These are phyloP conservation scores for Nephrotoma appendiculata DNA, from an alignment of 2,888 invertebrate species.

Conservation along the genomic window DNA sequence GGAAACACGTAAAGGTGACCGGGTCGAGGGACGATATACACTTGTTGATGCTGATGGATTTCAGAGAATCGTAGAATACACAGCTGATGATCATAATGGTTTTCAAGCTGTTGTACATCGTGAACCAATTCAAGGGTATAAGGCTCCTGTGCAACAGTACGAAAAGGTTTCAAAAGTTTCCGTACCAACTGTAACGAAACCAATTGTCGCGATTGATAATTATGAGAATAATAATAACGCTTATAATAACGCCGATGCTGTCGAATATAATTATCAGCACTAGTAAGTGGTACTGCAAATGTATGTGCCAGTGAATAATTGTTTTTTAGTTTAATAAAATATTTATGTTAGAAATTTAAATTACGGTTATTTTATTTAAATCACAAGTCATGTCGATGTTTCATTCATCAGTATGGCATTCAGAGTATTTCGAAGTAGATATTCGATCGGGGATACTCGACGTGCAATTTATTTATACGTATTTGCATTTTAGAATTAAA, in stretches of 20 bases:
- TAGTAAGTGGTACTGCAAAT: not conserved
- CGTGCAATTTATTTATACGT: no score
- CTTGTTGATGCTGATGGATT: constrained; percentile 38
- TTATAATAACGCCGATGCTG: not conserved
- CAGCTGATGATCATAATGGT: constrained; percentile 36
- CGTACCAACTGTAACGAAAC: not conserved
- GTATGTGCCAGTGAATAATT: not conserved
- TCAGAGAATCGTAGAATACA: constrained; percentile 37
- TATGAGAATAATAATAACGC: not conserved
- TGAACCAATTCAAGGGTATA: constrained; percentile 26
- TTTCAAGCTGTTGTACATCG: constrained; percentile 38
- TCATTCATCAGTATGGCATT: no score
- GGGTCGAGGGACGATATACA: constrained; percentile 36
- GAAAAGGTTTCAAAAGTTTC: not conserved
- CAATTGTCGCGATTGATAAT: not conserved
- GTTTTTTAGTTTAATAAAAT: not conserved
- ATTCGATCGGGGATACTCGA: no score
- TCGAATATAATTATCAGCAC: not conserved
- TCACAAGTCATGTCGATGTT: no score
- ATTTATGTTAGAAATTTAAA: not conserved
- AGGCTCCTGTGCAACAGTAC: not conserved
- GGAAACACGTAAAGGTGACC: constrained; percentile 36
- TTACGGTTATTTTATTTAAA: not conserved
- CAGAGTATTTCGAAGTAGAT: no score
- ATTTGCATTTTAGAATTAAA: no score